A percentile compares a stretch with the other conserved stretches of the same genome.
phyloP scores from a whole-genome alignment of 2,888 invertebrate species.

The Stenolophus ochropezus region DNA sequence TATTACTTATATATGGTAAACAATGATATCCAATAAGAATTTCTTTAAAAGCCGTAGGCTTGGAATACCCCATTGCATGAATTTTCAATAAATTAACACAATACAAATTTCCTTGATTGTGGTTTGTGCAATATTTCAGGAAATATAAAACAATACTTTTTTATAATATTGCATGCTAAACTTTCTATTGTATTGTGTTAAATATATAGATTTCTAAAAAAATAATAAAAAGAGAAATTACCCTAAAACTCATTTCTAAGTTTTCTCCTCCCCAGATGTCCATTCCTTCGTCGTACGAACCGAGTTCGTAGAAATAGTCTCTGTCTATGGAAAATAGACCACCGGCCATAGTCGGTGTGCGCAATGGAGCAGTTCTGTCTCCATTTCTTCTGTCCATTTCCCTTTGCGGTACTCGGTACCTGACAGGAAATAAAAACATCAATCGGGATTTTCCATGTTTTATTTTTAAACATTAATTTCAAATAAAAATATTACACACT shows the following conservation, averaged over 20 bases:
- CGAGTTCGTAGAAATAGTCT: conserved; percentile 98
- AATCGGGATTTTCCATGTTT: no score
- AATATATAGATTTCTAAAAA: conserved; percentile 14
- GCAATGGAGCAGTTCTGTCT: conserved; percentile 93
- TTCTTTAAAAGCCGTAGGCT: not conserved
- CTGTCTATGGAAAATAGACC: conserved; percentile 96
- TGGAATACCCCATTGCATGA: not conserved
- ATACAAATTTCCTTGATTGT: not conserved
- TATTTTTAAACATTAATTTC: no score
- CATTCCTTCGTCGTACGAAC: conserved; percentile 99
- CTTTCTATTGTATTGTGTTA: conserved; percentile 14
- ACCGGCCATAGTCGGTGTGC: conserved; percentile 99
- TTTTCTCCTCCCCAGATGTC: conserved; percentile 99
- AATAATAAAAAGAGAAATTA: conserved; percentile 69
- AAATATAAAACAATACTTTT: not conserved
- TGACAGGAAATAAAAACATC: conserved; percentile 70
- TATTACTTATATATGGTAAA: no score
- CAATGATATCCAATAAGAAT: no score
- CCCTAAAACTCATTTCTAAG: conserved; percentile 95
- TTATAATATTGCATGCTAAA: not conserved
- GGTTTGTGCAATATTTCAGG: not conserved
- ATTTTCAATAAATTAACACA: not conserved
- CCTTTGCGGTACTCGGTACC: conserved; percentile 98
- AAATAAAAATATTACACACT: no score
- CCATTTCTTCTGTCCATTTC: conserved; percentile 96